These are phyloP conservation scores for Lamellibrachia luymesi DNA, from an alignment of 1,140 invertebrate species.

Conservation along the genomic window DNA sequence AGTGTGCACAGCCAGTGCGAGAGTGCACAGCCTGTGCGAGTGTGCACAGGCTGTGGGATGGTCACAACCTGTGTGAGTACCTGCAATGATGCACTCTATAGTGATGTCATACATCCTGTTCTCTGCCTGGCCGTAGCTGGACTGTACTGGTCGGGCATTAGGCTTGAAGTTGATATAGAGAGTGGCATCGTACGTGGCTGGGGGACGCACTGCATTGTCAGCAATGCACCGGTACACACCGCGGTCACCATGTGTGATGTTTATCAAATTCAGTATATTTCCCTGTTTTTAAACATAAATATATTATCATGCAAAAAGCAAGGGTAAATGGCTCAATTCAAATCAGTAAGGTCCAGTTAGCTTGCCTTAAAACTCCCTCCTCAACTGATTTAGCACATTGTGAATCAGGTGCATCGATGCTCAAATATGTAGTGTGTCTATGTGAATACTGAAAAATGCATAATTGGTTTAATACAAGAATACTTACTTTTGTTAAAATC, in stretches of 20 bases:
- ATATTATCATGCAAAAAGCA: too few species aligned
- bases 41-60: neutral
- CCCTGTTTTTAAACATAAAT: constrained; percentile 29
- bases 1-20: neutral
- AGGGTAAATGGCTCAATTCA: too few species aligned
- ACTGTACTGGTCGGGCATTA: constrained; percentile 39
- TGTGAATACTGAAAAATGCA: too few species aligned
- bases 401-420: too few species aligned
- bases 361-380: too few species aligned
- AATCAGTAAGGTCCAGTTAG: too few species aligned
- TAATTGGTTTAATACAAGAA: too few species aligned
- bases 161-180: constrained; percentile 45
- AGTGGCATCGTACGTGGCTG: constrained; percentile 44
- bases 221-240: constrained; percentile 53
- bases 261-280: constrained; percentile 29
- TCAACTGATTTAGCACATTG: too few species aligned
- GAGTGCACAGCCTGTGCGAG: neutral
- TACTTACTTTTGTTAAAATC: neutral
- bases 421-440: too few species aligned
- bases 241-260: constrained; percentile 37
- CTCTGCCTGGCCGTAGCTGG: constrained; percentile 51
- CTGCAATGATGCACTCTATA: constrained; percentile 49
- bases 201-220: constrained; percentile 52
- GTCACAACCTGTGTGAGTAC: constrained; percentile 27
- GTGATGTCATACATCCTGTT: constrained; percentile 47